phyloP scores from a whole-genome alignment of 2,113 vertebrate genomes.

The Damaliscus lunatus region DNA sequence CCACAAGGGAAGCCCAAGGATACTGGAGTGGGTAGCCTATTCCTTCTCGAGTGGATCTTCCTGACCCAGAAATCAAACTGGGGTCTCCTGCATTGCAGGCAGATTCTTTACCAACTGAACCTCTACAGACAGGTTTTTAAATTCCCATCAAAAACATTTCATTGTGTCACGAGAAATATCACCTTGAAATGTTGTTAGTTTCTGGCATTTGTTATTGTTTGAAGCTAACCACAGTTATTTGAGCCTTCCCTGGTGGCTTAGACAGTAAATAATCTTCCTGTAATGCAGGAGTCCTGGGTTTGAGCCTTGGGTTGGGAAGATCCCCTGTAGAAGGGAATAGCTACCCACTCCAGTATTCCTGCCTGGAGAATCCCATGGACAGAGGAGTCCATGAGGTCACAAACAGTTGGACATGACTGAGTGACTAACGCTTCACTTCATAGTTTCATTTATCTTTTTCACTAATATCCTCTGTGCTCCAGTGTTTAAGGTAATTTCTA shows the following conservation, averaged over 20 bases:
- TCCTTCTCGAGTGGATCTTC: background rate
- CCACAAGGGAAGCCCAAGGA: background rate
- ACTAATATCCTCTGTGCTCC: background rate
- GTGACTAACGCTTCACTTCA: background rate
- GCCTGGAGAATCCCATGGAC: background rate
- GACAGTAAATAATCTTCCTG: background rate
- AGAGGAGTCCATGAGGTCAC: background rate
- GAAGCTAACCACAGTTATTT: background rate
- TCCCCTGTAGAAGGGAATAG: background rate
- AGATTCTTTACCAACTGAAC: background rate
- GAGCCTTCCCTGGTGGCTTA: background rate
- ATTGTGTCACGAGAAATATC: background rate
- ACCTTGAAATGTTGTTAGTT: background rate
- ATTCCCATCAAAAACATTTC: background rate
- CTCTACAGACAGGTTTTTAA: background rate
- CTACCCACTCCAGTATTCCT: background rate
- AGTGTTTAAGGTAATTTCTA: background rate
- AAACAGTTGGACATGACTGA: background rate
- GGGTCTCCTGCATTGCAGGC: background rate
- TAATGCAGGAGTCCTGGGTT: background rate
- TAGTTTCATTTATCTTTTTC: background rate
- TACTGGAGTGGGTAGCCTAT: background rate
- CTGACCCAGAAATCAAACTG: background rate
- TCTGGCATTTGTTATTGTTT: background rate
- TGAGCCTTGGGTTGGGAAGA: background rate